Base-by-base conservation (phyloP, 2,888 invertebrate genomes). In the Diplazon laetatorius region DNA sequence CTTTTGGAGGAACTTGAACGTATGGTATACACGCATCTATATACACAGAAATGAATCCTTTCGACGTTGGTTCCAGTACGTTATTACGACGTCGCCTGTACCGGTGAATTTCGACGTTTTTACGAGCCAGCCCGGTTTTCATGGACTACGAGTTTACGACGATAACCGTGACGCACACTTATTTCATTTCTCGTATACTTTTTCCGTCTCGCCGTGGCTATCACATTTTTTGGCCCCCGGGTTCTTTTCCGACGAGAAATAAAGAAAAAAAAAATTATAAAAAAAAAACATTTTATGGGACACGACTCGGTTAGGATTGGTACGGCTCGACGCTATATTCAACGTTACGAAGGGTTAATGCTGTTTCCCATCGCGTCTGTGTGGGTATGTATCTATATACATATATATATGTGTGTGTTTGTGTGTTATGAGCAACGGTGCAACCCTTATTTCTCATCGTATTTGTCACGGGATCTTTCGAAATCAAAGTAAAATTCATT, bases 271-370 rank as follows among this genome's bases (percentile, higher is more conserved):
- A n/a, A n/a, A n/a, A n/a, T n/a, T n/a, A n/a, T n/a, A n/a, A n/a
- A n/a, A n/a, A n/a, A n/a, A 78, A 78, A 70, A 70, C 70, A 74
- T 78, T 78, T 78, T 78, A 78, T 70, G 74, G 52, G 73, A n/a
- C n/a, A n/a, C n/a, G 50, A 66, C 74, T 74, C 70, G 39, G 14
- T 46, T 12, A 48, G 69, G 77, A 78, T 74, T 78, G 65, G 52
- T 52, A 50, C 16, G 46, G 25, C 60, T 35, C 35, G 14, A 44
- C 12, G 48, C 52, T 48, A 50, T 74, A 52, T 70, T 74, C 74
- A 74, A 78, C 70, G 74, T 39, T 60, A 74, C 69, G 60, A 70
- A 59, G 20, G 44, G 46, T 22, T 9, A 35, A 60, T 42, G 22
- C 16, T 39, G 60, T 22, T 46, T 2, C 2, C 42, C 2, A n/a